Percentiles rank a stretch among this genome's conserved stretches.
Evolutionary conservation across 2,888 invertebrate genomes (phyloP).

Genomic region (Automeris io): DNA sequence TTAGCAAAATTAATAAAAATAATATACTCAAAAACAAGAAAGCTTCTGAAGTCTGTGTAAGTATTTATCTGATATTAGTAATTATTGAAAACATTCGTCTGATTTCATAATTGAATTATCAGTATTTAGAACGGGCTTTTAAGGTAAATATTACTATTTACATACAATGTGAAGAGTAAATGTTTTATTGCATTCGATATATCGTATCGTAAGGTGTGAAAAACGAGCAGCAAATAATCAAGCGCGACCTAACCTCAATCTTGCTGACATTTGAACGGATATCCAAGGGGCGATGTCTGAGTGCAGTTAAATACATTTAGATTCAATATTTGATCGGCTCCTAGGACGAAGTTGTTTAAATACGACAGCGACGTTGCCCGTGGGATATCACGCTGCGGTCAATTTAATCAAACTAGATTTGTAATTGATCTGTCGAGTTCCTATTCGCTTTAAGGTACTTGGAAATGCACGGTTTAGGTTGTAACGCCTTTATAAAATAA

Average conservation of each 20-base stretch:
- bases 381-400: conserved; percentile 1
- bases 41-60: too few relatives aligned
- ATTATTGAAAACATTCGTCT: too few relatives aligned
- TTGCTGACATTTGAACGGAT: conserved; percentile 10
- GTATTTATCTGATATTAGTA: too few relatives aligned
- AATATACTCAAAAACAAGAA: too few relatives aligned
- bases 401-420: neutral
- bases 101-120: too few relatives aligned
- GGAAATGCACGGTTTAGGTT: neutral
- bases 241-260: conserved; percentile 8
- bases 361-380: conserved; percentile 18
- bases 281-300: conserved; percentile 13
- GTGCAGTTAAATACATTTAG: conserved; percentile 22
- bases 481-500: too few relatives aligned
- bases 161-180: too few relatives aligned
- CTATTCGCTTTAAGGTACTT: too few relatives aligned
- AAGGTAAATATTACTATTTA: too few relatives aligned
- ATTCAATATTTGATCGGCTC: conserved; percentile 31
- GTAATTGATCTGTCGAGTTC: neutral
- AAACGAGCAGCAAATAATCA: conserved; percentile 2
- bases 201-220: conserved; percentile 6
- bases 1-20: too few relatives aligned
- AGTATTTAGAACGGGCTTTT: too few relatives aligned
- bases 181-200: neutral
- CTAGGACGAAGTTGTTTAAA: conserved; percentile 33